These are phyloP conservation scores for Fundulus diaphanus DNA, from an alignment of 2,797 vertebrate genomes.

Conservation along the genomic window DNA sequence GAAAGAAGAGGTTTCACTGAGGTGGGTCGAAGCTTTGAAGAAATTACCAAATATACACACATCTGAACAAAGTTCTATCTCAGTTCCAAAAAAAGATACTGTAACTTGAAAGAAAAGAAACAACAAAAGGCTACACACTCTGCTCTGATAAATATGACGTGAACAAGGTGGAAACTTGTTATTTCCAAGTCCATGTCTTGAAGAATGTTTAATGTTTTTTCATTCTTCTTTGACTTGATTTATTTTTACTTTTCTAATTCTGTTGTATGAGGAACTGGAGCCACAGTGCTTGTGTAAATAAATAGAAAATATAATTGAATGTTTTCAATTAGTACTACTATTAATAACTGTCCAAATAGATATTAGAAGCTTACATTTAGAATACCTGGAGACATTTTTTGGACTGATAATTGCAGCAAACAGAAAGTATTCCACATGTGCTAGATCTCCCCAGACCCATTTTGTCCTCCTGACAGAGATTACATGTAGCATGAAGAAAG, in stretches of 20 bases:
- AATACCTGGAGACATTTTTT: neutral
- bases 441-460: neutral
- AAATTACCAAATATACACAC: neutral
- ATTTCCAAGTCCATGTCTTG: neutral
- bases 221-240: too few relatives aligned
- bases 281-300: neutral
- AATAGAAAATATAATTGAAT: neutral
- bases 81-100: neutral
- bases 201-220: neutral
- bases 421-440: neutral
- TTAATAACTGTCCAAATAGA: neutral
- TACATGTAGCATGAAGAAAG: neutral
- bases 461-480: neutral
- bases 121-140: neutral
- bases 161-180: too few relatives aligned
- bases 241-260: neutral
- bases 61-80: neutral
- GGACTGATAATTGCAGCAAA: neutral
- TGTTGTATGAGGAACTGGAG: neutral
- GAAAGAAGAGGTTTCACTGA: neutral
- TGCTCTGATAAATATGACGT: neutral
- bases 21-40: too few relatives aligned
- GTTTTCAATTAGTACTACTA: neutral
- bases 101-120: neutral
- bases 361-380: neutral